Evolutionary conservation across 92 coral and sea anemone species (phyloP).

Genomic region (Paragorgia papillata): DNA sequence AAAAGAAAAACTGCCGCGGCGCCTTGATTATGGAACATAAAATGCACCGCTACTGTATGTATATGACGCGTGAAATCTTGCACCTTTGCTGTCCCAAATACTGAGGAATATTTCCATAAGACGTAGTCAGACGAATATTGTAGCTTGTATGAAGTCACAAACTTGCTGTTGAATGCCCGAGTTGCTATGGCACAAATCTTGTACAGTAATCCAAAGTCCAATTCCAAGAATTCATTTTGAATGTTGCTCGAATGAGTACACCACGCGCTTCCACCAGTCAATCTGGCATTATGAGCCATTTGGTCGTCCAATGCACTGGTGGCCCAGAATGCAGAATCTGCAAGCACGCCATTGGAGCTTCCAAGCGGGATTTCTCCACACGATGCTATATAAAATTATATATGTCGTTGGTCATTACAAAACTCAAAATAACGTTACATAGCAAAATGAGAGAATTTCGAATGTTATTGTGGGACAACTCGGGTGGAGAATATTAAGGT

Average conservation of each 20-base stretch:
- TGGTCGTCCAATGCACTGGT: background rate
- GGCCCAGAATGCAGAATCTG: background rate
- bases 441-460: too few relatives aligned
- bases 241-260: background rate
- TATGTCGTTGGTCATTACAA: too few relatives aligned
- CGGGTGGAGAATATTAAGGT: too few relatives aligned
- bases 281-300: background rate
- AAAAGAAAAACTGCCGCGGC: too few relatives aligned
- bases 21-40: too few relatives aligned
- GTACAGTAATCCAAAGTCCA: conserved; percentile 21
- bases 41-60: too few relatives aligned
- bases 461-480: too few relatives aligned
- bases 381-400: background rate
- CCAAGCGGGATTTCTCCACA: background rate
- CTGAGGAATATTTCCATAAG: background rate
- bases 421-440: too few relatives aligned
- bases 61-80: background rate
- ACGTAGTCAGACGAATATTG: background rate
- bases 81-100: conserved; percentile 7
- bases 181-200: conserved; percentile 18
- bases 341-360: background rate
- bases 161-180: background rate
- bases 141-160: background rate
- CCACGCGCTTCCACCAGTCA: background rate
- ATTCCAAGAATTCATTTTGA: background rate